phyloP scores from a whole-genome alignment of 2,113 vertebrate species.

The Paramisgurnus dabryanus region DNA sequence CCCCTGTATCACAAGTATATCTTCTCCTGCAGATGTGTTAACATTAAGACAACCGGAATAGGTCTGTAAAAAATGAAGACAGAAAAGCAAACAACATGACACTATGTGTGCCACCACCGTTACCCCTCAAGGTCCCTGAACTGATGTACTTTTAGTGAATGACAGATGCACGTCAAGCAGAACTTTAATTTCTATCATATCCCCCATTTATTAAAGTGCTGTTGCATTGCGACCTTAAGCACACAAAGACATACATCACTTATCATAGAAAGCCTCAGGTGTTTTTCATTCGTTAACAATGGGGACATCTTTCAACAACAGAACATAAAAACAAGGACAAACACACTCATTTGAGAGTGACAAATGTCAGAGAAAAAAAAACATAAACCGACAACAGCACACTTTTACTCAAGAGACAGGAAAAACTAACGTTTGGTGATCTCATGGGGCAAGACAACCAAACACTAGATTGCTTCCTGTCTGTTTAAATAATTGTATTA shows the following conservation, averaged over 20 bases:
- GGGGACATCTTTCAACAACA: neutral
- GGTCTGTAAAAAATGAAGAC: conserved; percentile 10
- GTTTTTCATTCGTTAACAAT: neutral
- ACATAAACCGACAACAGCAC: neutral
- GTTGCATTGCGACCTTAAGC: neutral
- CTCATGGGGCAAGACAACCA: too few species aligned
- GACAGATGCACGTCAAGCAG: neutral
- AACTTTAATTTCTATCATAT: neutral
- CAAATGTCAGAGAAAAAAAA: neutral
- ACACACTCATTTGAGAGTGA: neutral
- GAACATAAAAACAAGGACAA: neutral
- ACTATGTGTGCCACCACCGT: neutral
- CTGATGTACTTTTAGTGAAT: neutral
- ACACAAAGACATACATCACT: neutral
- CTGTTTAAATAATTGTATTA: too few species aligned
- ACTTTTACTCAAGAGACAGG: neutral
- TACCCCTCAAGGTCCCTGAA: neutral
- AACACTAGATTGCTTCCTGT: too few species aligned
- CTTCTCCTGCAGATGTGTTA: neutral
- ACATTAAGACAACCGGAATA: conserved; percentile 32
- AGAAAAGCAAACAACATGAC: conserved; percentile 17
- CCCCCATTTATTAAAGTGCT: neutral
- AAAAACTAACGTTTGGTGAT: too few species aligned
- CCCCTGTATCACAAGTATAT: neutral
- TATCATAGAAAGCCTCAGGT: neutral